phyloP scores from a whole-genome alignment of 2,113 vertebrate genomes.

The Xiphophorus couchianus region DNA sequence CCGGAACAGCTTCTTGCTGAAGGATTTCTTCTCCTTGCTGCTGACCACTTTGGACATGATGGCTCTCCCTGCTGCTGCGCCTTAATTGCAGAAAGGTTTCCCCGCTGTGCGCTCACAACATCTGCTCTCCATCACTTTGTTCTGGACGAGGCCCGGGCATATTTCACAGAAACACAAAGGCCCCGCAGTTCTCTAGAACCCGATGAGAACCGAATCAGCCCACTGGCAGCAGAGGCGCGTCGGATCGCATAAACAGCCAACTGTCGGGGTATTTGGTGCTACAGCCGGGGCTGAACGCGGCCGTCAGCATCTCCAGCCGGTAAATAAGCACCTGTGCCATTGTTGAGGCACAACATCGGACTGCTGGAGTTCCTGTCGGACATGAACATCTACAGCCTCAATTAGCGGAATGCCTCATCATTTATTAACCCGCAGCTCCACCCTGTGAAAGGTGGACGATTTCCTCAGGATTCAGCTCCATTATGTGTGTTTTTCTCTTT shows the following conservation, averaged over 20 bases:
- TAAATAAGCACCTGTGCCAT: conserved; percentile 43
- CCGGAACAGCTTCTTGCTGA: conserved; percentile 88
- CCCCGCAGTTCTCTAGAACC: conserved; percentile 30
- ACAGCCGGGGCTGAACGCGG: conserved; percentile 28
- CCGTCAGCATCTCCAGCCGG: conserved; percentile 33
- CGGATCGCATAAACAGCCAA: conserved; percentile 64
- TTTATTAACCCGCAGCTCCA: conserved; percentile 78
- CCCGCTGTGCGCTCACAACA: not conserved
- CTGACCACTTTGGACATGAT: conserved; percentile 81
- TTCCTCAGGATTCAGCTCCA: not conserved
- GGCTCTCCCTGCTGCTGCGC: not conserved
- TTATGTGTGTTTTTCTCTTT: not conserved
- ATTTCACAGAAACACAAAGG: conserved; percentile 51
- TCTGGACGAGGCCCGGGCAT: conserved; percentile 15
- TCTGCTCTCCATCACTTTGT: conserved; percentile 8
- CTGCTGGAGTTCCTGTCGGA: conserved; percentile 3
- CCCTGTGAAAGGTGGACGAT: conserved; percentile 53
- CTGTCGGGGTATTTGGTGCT: conserved; percentile 16
- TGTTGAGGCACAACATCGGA: conserved; percentile 4
- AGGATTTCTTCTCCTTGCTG: conserved; percentile 89
- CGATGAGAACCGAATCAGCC: conserved; percentile 35
- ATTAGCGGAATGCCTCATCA: conserved; percentile 64
- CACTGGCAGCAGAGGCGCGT: conserved; percentile 62
- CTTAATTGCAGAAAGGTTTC: conserved; percentile 16
- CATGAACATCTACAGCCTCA: conserved; percentile 47